Evolutionary conservation across 2,113 vertebrate genomes (phyloP).

Genomic region (Egretta garzetta): DNA sequence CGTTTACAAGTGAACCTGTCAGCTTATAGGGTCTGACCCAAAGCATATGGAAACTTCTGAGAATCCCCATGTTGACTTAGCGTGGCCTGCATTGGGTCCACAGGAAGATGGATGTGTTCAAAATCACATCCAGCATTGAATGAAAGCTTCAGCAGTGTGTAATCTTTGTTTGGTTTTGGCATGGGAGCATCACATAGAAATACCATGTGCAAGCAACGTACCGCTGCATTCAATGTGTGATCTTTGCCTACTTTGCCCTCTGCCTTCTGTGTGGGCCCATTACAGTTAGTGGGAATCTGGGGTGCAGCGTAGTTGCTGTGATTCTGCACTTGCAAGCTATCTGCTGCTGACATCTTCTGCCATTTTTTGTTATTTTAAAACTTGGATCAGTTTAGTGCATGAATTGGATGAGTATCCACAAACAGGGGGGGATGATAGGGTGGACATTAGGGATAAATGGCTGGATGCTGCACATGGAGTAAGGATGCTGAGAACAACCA

Average conservation of each 20-base stretch:
- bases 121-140: not conserved
- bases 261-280: not conserved
- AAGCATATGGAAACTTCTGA: accelerated
- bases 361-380: not conserved
- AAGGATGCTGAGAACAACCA: not conserved
- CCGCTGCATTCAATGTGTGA: accelerated
- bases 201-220: accelerated
- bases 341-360: not conserved
- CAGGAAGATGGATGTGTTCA: not conserved
- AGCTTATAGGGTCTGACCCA: not conserved
- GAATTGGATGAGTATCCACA: not conserved
- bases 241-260: not conserved
- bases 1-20: not conserved
- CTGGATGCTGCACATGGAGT: not conserved
- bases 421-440: not conserved
- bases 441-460: not conserved
- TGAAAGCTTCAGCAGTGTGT: not conserved
- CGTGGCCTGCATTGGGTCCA: accelerated
- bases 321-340: not conserved
- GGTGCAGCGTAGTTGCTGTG: not conserved
- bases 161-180: not conserved
- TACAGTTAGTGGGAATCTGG: not conserved
- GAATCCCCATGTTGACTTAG: not conserved
- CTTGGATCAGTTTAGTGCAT: not conserved
- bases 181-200: not conserved